Evolutionary conservation across 2,113 vertebrate genomes (phyloP).

Genomic region (Neotragus moschatus): DNA sequence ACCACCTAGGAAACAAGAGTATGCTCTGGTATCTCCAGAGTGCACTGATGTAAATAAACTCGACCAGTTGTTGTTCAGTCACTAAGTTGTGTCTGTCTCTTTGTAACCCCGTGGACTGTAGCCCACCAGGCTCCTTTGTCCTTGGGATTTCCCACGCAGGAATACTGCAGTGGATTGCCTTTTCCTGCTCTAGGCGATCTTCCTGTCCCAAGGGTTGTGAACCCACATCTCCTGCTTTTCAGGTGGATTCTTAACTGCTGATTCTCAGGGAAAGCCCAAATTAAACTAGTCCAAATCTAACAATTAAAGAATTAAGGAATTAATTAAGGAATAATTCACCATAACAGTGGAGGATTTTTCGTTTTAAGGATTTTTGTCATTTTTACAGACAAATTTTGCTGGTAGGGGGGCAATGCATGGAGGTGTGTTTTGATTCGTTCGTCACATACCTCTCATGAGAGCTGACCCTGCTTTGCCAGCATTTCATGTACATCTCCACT

Average conservation of each 20-base stretch:
- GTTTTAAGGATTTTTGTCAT: neutral
- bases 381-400: neutral
- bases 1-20: neutral
- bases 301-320: neutral
- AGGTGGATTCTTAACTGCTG: neutral
- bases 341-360: neutral
- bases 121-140: neutral
- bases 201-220: neutral
- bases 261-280: neutral
- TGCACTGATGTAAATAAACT: neutral
- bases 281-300: neutral
- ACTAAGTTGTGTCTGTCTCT: neutral
- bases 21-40: neutral
- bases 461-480: neutral
- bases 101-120: neutral
- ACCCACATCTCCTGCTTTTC: neutral
- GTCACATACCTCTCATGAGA: neutral
- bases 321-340: neutral
- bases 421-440: neutral
- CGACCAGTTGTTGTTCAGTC: neutral
- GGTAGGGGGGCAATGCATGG: neutral
- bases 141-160: neutral
- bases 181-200: neutral
- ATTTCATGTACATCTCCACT: neutral
- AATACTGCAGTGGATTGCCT: neutral